Evolutionary conservation across 2,797 vertebrate species (phyloP).

Genomic region (Anniella stebbinsi): DNA sequence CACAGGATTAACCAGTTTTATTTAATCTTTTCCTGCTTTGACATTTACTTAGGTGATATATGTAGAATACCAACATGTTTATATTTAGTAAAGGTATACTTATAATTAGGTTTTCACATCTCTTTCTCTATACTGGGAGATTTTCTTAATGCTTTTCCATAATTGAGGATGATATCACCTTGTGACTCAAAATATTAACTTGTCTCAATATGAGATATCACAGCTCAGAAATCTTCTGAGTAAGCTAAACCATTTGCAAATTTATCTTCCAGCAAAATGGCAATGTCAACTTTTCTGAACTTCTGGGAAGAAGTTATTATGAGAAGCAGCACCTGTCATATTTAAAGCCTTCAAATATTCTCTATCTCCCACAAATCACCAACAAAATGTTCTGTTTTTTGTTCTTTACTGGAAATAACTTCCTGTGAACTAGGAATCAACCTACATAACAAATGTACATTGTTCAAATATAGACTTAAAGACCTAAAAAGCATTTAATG

Average conservation of each 20-base stretch:
- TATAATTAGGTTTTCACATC: conserved; percentile 21
- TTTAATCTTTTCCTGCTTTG: conserved; percentile 59
- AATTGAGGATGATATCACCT: not conserved
- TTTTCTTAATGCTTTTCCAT: conserved; percentile 37
- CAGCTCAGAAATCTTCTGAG: conserved; percentile 47
- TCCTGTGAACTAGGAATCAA: not conserved
- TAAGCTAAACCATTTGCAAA: conserved; percentile 20
- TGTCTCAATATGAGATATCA: not conserved
- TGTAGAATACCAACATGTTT: conserved; percentile 45
- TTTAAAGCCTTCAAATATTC: conserved; percentile 7
- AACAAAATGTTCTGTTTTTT: not conserved
- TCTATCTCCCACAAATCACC: not conserved
- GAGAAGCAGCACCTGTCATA: conserved; percentile 33
- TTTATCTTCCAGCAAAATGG: conserved; percentile 33
- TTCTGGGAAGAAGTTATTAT: conserved; percentile 34
- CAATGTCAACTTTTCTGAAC: conserved; percentile 33
- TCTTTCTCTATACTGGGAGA: not conserved
- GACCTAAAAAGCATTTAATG: conserved; percentile 7
- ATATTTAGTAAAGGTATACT: conserved; percentile 38
- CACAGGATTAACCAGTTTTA: conserved; percentile 59
- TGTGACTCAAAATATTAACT: conserved; percentile 31
- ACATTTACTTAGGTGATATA: conserved; percentile 38
- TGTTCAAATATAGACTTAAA: conserved; percentile 7
- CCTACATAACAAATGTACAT: not conserved
- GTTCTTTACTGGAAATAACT: conserved; percentile 14